Evolutionary conservation across 2,113 vertebrate genomes (phyloP).

Genomic region (Myanophis thanlyinensis): DNA sequence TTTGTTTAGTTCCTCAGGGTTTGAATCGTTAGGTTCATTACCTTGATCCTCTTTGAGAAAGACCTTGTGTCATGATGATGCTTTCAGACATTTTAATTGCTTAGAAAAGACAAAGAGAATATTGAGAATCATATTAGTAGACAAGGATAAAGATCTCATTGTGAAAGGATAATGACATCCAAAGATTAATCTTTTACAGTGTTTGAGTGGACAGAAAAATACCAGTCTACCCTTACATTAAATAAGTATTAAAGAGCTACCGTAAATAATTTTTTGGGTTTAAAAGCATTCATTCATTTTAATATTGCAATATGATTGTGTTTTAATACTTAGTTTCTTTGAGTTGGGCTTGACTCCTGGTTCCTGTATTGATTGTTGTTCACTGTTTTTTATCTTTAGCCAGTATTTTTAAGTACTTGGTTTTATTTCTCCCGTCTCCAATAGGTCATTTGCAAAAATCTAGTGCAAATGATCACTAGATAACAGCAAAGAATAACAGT

Average conservation of each 20-base stretch:
- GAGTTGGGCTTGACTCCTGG: not conserved
- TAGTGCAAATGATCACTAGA: not conserved
- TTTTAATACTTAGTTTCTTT: not conserved
- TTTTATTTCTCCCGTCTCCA: not conserved
- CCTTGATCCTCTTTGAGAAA: not conserved
- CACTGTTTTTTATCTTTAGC: conserved; percentile 1
- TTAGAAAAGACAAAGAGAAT: not conserved
- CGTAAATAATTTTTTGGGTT: not conserved
- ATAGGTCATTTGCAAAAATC: not conserved
- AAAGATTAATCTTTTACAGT: not conserved
- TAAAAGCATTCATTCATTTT: conserved; percentile 34
- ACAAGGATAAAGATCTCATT: not conserved
- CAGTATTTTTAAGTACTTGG: conserved; percentile 15
- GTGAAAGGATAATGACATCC: not conserved
- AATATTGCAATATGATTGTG: conserved; percentile 24
- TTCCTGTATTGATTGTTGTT: not conserved
- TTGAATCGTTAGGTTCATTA: not conserved
- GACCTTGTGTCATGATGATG: not conserved
- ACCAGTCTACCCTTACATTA: not conserved
- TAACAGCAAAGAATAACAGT: not conserved
- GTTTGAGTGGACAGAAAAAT: not conserved
- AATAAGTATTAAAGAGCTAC: not conserved
- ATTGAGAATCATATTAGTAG: not conserved
- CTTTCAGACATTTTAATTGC: not conserved
- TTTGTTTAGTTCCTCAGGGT: not conserved